Conservation (phyloP, 2,113 vertebrate genomes). For the Athene cunicularia region DNA sequence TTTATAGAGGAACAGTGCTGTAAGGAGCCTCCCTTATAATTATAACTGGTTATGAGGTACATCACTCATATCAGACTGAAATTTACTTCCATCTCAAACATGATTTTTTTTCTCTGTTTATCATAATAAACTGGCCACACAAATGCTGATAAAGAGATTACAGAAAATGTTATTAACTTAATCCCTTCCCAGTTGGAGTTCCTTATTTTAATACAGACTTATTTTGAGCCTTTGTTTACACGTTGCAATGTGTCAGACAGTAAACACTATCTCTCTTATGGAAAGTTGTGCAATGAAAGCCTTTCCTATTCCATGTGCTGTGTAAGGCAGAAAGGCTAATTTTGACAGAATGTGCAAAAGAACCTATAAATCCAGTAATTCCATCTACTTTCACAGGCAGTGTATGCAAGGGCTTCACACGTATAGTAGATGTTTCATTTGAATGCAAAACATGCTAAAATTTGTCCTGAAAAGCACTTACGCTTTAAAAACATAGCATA, state of each 20-base stretch:
- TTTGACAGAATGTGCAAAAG: neutral
- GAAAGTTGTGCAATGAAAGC: slow-evolving; percentile 3
- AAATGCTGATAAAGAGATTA: slow-evolving; percentile 60
- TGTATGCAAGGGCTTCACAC: neutral
- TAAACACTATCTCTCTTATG: neutral
- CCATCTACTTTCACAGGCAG: neutral
- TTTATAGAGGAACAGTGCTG: slow-evolving; percentile 36
- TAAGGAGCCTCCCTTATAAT: slow-evolving; percentile 66
- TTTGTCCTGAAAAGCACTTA: slow-evolving; percentile 32
- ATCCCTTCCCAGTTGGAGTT: slow-evolving; percentile 1
- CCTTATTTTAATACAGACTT: neutral
- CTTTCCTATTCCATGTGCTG: neutral
- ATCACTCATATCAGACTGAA: slow-evolving; percentile 63
- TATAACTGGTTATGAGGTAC: slow-evolving; percentile 59
- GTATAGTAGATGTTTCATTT: neutral
- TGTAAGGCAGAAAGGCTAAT: slow-evolving; percentile 18
- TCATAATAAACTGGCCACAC: slow-evolving; percentile 42
- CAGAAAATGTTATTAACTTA: slow-evolving; percentile 38
- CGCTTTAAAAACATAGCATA: slow-evolving; percentile 32
- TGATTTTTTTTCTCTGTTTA: slow-evolving; percentile 42
- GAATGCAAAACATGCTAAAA: slow-evolving; percentile 44
- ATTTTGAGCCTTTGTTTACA: slow-evolving; percentile 1
- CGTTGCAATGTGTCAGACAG: neutral
- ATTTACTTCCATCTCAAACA: slow-evolving; percentile 42
- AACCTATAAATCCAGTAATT: slow-evolving; percentile 32